Conservation (phyloP, 2,888 invertebrate genomes). For the Galerucella calmariensis region DNA sequence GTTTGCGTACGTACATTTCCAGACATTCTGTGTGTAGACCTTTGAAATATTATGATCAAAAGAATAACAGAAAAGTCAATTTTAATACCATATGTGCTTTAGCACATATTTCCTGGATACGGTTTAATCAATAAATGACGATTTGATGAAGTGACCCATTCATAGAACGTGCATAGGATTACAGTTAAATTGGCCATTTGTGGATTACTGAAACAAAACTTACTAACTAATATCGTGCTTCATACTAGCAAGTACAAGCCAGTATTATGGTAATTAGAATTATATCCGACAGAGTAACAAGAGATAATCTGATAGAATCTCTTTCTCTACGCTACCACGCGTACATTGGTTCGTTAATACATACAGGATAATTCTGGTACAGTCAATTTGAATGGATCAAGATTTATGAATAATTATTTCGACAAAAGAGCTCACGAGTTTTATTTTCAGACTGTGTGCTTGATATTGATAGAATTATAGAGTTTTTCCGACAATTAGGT, state of each 20-base stretch:
- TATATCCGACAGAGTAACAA: slow-evolving; percentile 49
- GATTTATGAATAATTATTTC: neutral
- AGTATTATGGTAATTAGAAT: slow-evolving; percentile 52
- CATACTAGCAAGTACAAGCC: slow-evolving; percentile 50
- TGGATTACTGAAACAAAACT: slow-evolving; percentile 46
- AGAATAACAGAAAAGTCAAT: neutral
- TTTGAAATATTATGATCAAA: no score
- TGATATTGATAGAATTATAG: no score
- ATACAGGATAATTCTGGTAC: neutral
- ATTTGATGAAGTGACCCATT: slow-evolving; percentile 26
- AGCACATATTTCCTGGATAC: neutral
- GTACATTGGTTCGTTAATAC: neutral
- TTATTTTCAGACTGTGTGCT: no score
- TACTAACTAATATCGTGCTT: slow-evolving; percentile 56
- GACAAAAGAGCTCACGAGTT: neutral
- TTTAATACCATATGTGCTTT: no score
- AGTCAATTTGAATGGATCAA: neutral
- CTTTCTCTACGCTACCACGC: slow-evolving; percentile 14
- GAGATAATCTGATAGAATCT: slow-evolving; percentile 47
- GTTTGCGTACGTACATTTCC: no score
- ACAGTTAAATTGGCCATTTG: slow-evolving; percentile 30
- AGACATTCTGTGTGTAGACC: no score
- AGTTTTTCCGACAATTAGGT: no score
- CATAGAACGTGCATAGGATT: slow-evolving; percentile 27
- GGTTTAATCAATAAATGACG: slow-evolving; percentile 28